These are phyloP conservation scores for Astyanax mexicanus DNA, from an alignment of 2,797 vertebrate species.

Conservation along the genomic window DNA sequence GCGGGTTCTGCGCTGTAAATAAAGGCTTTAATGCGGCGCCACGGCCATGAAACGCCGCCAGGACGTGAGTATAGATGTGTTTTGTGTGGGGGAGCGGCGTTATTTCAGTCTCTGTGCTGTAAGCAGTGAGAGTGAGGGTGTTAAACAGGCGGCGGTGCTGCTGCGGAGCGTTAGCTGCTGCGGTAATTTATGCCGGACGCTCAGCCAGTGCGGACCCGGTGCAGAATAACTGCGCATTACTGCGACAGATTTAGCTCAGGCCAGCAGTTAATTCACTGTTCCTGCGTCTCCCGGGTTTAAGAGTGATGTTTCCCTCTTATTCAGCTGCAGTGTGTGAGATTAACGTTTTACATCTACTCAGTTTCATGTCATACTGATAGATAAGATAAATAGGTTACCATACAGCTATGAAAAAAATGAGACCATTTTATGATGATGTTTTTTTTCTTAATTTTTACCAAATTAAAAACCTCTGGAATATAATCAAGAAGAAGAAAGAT, in stretches of 20 bases:
- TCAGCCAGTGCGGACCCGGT: slow-evolving; percentile 84
- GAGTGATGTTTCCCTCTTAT: not conserved
- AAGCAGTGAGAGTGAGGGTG: no score
- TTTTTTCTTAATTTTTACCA: no score
- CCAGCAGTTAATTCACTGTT: slow-evolving; percentile 6
- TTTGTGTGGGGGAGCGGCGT: not conserved
- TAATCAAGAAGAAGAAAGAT: no score
- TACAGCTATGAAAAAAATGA: no score
- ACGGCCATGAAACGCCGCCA: not conserved
- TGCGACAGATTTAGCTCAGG: slow-evolving; percentile 68
- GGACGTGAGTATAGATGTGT: slow-evolving; percentile 69
- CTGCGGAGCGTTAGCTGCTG: slow-evolving; percentile 55
- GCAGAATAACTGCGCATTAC: slow-evolving; percentile 80
- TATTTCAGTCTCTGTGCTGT: not conserved
- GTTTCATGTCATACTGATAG: no score
- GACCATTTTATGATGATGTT: no score
- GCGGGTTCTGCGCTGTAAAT: slow-evolving; percentile 48
- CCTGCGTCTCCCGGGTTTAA: slow-evolving; percentile 14
- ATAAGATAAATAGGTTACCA: no score
- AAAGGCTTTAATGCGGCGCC: not conserved
- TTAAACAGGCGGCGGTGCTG: slow-evolving; percentile 30
- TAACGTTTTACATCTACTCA: not conserved
- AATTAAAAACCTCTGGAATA: no score
- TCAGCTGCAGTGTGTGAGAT: not conserved
- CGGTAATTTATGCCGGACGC: slow-evolving; percentile 80